Percentiles rank a stretch among this genome's conserved stretches.
phyloP scores from a whole-genome alignment of 2,888 invertebrate genomes.

The Amiota mariae region DNA sequence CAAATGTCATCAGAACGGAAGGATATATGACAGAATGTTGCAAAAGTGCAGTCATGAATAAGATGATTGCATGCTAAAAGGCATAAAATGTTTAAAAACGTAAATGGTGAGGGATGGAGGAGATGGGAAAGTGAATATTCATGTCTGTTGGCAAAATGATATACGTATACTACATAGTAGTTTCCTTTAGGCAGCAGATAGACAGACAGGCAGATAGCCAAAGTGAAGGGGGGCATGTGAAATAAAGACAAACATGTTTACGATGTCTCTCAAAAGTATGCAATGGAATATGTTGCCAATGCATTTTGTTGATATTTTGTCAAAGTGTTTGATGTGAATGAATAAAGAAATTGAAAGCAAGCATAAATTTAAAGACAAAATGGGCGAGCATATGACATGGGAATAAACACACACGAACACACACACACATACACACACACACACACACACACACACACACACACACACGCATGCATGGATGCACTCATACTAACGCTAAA shows the following conservation, averaged over 20 bases:
- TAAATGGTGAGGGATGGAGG: background rate
- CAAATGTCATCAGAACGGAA: background rate
- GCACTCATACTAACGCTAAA: background rate
- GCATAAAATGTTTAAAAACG: background rate
- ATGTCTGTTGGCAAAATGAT: background rate
- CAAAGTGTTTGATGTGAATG: background rate
- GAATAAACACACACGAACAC: too few species aligned
- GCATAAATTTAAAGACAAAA: background rate
- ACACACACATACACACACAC: too few species aligned
- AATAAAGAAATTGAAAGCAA: background rate
- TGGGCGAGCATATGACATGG: background rate
- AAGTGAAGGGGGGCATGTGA: background rate
- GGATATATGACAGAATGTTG: background rate
- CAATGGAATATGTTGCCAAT: constrained; percentile 3
- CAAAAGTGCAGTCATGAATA: constrained; percentile 14
- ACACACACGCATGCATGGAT: background rate
- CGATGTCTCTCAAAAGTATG: constrained; percentile 3
- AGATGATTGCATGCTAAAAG: background rate
- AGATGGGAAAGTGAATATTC: constrained; percentile 4
- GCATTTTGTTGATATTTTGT: constrained; percentile 18
- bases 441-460: background rate
- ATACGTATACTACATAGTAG: too few species aligned
- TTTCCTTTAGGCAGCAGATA: background rate
- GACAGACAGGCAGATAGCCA: background rate
- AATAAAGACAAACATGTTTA: background rate